phyloP scores from a whole-genome alignment of 1,140 invertebrate genomes.

The Cepaea nemoralis region DNA sequence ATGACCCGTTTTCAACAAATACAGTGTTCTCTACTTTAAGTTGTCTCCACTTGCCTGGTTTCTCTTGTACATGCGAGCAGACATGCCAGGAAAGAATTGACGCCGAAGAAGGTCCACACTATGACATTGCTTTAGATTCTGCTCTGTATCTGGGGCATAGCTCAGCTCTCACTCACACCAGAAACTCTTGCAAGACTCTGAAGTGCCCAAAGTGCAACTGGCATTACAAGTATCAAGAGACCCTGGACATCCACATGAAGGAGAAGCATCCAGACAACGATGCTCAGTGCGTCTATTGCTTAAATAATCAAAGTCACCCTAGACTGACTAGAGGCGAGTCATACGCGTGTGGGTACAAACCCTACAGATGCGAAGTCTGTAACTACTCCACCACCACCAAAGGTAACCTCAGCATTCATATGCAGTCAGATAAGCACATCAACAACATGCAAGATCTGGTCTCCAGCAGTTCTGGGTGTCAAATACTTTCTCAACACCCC shows the following conservation, averaged over 20 bases:
- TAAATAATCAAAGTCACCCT: constrained; percentile 96
- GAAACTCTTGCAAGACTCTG: constrained; percentile 99
- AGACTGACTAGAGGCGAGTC: constrained; percentile 96
- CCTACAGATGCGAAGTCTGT: constrained; percentile 90
- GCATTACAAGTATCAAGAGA: constrained; percentile 99
- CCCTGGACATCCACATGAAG: constrained; percentile 99
- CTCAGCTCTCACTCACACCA: constrained; percentile 74
- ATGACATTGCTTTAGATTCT: constrained; percentile 91
- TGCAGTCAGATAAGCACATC: constrained; percentile 99
- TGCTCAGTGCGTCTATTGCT: constrained; percentile 92
- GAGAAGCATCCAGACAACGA: constrained; percentile 99
- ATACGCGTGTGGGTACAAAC: constrained; percentile 98
- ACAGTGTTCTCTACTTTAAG: background rate
- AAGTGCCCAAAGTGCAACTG: constrained; percentile 99
- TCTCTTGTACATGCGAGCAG: constrained; percentile 81
- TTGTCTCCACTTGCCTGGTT: constrained; percentile 1
- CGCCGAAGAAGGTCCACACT: constrained; percentile 92
- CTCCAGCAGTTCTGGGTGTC: constrained; percentile 55
- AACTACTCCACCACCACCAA: constrained; percentile 99
- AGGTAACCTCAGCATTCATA: constrained; percentile 99
- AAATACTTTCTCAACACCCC: constrained; percentile 33
- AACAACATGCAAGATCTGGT: constrained; percentile 98
- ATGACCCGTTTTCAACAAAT: background rate
- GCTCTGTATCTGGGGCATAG: constrained; percentile 83
- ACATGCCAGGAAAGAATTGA: constrained; percentile 93